A percentile compares a stretch with the other conserved stretches of the same genome.
phyloP scores from a whole-genome alignment of 2,888 invertebrate genomes.

The Tenthredo notha region DNA sequence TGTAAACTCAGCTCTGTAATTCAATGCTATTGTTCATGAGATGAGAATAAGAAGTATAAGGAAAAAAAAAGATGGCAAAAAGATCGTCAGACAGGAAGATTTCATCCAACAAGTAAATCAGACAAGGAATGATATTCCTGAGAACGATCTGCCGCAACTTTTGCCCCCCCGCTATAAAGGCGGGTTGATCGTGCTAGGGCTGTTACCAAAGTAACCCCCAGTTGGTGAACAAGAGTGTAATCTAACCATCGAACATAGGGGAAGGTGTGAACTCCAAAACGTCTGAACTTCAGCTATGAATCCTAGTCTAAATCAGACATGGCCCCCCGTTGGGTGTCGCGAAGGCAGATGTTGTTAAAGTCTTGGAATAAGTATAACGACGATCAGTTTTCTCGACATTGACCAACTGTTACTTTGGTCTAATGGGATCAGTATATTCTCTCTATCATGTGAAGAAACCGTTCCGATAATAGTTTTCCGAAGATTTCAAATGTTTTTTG shows the following conservation, averaged over 20 bases:
- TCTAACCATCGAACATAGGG: slow-evolving; percentile 31
- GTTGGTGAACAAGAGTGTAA: slow-evolving; percentile 46
- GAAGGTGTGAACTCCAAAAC: slow-evolving; percentile 45
- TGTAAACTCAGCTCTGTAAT: background rate
- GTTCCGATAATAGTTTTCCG: no score
- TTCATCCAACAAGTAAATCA: background rate
- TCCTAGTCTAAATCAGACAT: background rate
- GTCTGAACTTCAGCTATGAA: background rate
- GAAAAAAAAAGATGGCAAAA: background rate
- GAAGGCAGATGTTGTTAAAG: slow-evolving; percentile 24
- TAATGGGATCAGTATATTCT: slow-evolving; percentile 6
- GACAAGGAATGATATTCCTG: slow-evolving; percentile 46
- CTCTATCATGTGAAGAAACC: no score
- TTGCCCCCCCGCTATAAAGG: slow-evolving; percentile 6
- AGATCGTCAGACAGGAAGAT: background rate
- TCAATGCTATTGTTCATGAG: background rate
- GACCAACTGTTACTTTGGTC: slow-evolving; percentile 7
- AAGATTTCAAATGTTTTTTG: background rate
- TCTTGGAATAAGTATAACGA: slow-evolving; percentile 4
- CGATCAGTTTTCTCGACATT: background rate
- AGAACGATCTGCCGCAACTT: slow-evolving; percentile 26
- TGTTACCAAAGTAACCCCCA: slow-evolving; percentile 16
- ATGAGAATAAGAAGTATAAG: background rate
- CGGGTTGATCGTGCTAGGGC: slow-evolving; percentile 18
- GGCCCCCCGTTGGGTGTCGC: slow-evolving; percentile 28